phyloP scores from a whole-genome alignment of 2,797 vertebrate genomes.

The Hipposideros larvatus region DNA sequence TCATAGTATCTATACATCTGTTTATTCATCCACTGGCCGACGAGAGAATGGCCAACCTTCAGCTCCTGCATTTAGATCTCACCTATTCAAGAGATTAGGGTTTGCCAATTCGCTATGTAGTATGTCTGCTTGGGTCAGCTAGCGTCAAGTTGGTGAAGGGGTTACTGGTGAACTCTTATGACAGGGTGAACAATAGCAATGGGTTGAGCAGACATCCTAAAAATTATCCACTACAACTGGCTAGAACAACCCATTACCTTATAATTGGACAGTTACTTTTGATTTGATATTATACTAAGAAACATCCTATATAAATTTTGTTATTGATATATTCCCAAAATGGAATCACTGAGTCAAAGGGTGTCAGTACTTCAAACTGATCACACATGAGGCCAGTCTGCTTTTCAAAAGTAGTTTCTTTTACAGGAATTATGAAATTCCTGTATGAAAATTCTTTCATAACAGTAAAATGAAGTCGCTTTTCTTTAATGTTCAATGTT shows the following conservation, averaged over 20 bases:
- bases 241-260: background rate
- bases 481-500: constrained; percentile 30
- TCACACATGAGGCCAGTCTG: background rate
- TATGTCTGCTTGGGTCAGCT: background rate
- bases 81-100: background rate
- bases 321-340: background rate
- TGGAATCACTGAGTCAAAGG: constrained; percentile 26
- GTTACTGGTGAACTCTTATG: background rate
- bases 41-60: background rate
- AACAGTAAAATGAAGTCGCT: background rate
- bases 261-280: background rate
- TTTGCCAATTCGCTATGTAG: background rate
- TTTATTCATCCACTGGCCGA: background rate
- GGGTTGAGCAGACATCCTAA: background rate
- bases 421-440: background rate
- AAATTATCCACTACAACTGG: background rate
- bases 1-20: background rate
- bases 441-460: constrained; percentile 29
- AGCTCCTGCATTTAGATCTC: background rate
- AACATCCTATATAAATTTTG: background rate
- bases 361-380: constrained; percentile 13
- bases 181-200: background rate
- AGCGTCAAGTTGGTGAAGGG: background rate
- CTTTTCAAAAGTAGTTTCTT: background rate
- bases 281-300: constrained; percentile 15